A percentile compares a stretch with the other conserved stretches of the same genome.
Evolutionary conservation across 2,113 vertebrate genomes (phyloP).

Genomic region (Oenanthe oenanthe): DNA sequence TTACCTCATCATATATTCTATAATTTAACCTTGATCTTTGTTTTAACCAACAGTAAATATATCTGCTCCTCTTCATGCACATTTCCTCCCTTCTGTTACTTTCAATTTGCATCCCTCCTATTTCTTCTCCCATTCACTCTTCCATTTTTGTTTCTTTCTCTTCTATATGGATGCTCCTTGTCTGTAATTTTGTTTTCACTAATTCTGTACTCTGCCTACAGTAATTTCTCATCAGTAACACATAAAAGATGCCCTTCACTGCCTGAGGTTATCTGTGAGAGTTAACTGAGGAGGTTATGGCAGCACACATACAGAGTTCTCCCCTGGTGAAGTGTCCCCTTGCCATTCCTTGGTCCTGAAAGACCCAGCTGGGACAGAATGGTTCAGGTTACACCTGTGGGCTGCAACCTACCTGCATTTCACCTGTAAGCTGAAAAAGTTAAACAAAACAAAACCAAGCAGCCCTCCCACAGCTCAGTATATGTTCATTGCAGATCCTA

Average conservation of each 20-base stretch:
- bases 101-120: not conserved
- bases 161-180: not conserved
- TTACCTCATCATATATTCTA: not conserved
- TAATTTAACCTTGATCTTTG: not conserved
- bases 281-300: not conserved
- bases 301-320: not conserved
- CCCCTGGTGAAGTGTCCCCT: not conserved
- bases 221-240: not conserved
- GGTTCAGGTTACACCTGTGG: not conserved
- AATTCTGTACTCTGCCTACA: not conserved
- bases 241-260: not conserved
- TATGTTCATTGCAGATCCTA: not conserved
- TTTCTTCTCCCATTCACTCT: not conserved
- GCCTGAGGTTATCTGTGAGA: not conserved
- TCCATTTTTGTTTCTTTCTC: not conserved
- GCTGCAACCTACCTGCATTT: not conserved
- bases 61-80: not conserved
- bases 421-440: not conserved
- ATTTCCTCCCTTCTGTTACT: not conserved
- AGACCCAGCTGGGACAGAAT: not conserved
- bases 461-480: not conserved
- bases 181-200: not conserved
- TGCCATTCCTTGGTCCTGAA: not conserved
- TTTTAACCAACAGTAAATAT: not conserved
- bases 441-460: not conserved